Base-by-base conservation (phyloP, 1,140 invertebrate genomes). In the Penaeus japonicus region DNA sequence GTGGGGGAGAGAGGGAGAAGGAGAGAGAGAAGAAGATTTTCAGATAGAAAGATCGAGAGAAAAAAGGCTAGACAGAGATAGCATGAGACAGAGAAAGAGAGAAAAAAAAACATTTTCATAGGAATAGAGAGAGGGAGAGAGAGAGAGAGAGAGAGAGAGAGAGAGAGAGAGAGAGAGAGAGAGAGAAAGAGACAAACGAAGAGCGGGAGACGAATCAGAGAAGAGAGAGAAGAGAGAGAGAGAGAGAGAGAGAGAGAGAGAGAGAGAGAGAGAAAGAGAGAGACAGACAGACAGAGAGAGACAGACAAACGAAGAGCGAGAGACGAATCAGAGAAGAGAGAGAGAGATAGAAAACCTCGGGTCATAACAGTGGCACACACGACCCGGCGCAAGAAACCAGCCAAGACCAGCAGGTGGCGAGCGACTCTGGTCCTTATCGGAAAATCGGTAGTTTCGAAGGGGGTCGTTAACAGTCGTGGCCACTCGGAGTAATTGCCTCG, bases 271-370 rank as follows among this genome's bases (percentile, higher is more conserved):
- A 80, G 10, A 80, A 39, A 80, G 30, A 80, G 78, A 55, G 30
- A 55, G 47, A 80, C 20, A 82, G n/a, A 82, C 53, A 82, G 55
- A 82, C 53, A 82, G 24, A 82, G 79, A 59, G 55, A 82, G 79
- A 82, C 24, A 82, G 79, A 81, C 53, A 81, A 30, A 81, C 53
- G 57, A 54, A 81, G 39, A 81, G 47, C 30, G 39, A 81, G 79
- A 81, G 39, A 81, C 24, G 57, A 53, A 27, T 65, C 59, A 27
- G 59, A 65, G 27, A n/a, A 73, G 65, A 81, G 35, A 81, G 79
- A 81, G 35, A 81, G 35, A 81, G 54, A 57, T n/a, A 81, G 79
- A 81, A 47, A 57, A 27, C 27, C 20, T 24, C n/a, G 30, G 79
- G 30, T 4, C 53, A 30, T 55, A n/a, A 81, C 22, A 81, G 79